A percentile compares a stretch with the other conserved stretches of the same genome.
These are phyloP conservation scores for Zophobas atratus DNA, from an alignment of 1,140 invertebrate genomes.

Conservation along the genomic window DNA sequence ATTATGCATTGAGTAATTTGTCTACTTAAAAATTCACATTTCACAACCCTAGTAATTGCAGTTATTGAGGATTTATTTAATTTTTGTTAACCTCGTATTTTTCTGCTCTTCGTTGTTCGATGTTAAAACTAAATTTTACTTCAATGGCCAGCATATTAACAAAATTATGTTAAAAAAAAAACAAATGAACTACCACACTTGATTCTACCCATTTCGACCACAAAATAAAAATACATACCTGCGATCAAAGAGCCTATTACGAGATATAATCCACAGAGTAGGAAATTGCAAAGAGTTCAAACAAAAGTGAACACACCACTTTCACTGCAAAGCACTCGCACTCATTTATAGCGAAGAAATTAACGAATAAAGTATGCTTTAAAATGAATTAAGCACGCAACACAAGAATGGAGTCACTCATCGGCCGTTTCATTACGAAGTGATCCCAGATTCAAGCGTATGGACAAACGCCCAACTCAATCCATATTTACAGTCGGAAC, in stretches of 20 bases:
- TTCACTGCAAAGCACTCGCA: conserved; percentile 27
- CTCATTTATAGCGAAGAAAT: conserved; percentile 4
- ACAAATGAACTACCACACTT: too few relatives aligned
- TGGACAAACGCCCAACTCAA: conserved; percentile 38
- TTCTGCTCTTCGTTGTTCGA: too few relatives aligned
- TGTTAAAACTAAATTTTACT: too few relatives aligned
- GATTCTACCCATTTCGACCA: too few relatives aligned
- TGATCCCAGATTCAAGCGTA: conserved; percentile 32
- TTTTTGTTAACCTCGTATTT: too few relatives aligned
- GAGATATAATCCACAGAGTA: conserved; percentile 6
- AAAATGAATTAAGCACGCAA: background rate
- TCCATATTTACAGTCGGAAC: conserved; percentile 29
- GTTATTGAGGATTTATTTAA: too few relatives aligned
- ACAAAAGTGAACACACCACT: conserved; percentile 13
- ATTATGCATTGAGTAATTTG: too few relatives aligned
- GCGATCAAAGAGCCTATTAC: conserved; percentile 21
- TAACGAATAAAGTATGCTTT: conserved; percentile 1
- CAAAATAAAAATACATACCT: background rate
- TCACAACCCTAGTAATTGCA: too few relatives aligned
- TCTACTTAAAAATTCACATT: too few relatives aligned
- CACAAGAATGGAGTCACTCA: conserved; percentile 22
- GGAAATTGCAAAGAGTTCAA: background rate
- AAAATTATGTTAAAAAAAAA: too few relatives aligned
- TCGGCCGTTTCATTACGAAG: conserved; percentile 22
- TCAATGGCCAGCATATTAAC: too few relatives aligned